A percentile compares a stretch with the other conserved stretches of the same genome.
These are phyloP conservation scores for Panopea generosa DNA, from an alignment of 2,888 invertebrate genomes.

Conservation along the genomic window DNA sequence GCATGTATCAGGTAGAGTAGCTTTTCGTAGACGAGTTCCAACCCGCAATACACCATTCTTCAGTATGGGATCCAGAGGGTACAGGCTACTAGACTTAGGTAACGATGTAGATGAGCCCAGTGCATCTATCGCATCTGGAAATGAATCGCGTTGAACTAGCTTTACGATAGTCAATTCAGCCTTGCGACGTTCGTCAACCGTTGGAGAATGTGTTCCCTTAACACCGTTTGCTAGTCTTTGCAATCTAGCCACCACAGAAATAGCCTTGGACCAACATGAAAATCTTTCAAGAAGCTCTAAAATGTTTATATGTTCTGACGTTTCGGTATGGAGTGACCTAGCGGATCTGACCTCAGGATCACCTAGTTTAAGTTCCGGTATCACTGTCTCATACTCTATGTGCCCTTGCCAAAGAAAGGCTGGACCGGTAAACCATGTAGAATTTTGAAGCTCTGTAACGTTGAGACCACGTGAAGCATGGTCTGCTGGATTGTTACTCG, in stretches of 20 bases:
- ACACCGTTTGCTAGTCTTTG: conserved; percentile 29
- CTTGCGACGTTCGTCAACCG: conserved; percentile 28
- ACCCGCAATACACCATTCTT: no score
- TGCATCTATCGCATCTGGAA: conserved; percentile 11
- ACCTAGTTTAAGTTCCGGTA: conserved; percentile 23
- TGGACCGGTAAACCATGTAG: conserved; percentile 34
- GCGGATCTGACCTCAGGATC: conserved; percentile 44
- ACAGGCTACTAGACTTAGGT: conserved; percentile 33
- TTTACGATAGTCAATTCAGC: conserved; percentile 41
- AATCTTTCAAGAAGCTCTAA: conserved; percentile 17
- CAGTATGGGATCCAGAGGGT: conserved; percentile 42
- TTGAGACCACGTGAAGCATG: conserved; percentile 53
- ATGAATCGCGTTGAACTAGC: conserved; percentile 33
- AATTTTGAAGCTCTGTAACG: conserved; percentile 14
- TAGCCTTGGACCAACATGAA: conserved; percentile 19
- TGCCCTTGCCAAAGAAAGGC: conserved; percentile 42
- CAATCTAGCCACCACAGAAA: conserved; percentile 30
- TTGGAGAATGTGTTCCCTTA: conserved; percentile 16
- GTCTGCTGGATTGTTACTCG: conserved; percentile 66
- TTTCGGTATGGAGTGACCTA: conserved; percentile 13
- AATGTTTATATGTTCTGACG: neutral
- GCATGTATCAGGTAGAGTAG: conserved; percentile 16
- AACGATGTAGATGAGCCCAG: conserved; percentile 13
- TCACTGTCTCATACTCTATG: conserved; percentile 5
- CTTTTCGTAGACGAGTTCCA: conserved; percentile 37